A percentile compares a stretch with the other conserved stretches of the same genome.
phyloP scores from a whole-genome alignment of 2,888 invertebrate genomes.

The Hirtodrosophila trivittata region DNA sequence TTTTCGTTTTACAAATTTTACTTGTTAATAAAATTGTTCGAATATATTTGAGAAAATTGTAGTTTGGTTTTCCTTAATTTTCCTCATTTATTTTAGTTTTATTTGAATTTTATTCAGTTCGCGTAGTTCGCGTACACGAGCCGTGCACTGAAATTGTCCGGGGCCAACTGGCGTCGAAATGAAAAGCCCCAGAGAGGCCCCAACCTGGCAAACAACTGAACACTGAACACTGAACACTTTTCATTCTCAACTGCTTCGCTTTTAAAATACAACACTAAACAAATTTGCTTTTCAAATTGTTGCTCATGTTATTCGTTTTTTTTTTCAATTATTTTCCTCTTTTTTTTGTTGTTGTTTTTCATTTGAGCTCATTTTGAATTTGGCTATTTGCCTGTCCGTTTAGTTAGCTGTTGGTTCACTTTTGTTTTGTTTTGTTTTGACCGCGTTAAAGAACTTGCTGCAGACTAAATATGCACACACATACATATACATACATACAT shows the following conservation, averaged over 20 bases:
- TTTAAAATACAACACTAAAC: constrained; percentile 60
- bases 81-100: constrained; percentile 1
- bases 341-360: constrained; percentile 18
- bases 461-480: constrained; percentile 35
- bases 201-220: constrained; percentile 37
- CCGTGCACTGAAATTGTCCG: constrained; percentile 76
- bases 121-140: constrained; percentile 52
- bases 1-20: constrained; percentile 43
- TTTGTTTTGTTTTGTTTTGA: constrained; percentile 46
- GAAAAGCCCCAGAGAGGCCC: constrained; percentile 54
- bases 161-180: constrained; percentile 69
- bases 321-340: constrained; percentile 7
- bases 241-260: constrained; percentile 49
- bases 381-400: constrained; percentile 35
- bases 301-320: constrained; percentile 43
- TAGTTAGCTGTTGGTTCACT: constrained; percentile 28
- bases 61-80: too few relatives aligned
- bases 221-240: constrained; percentile 50
- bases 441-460: constrained; percentile 69
- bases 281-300: constrained; percentile 56
- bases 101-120: constrained; percentile 13
- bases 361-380: constrained; percentile 53
- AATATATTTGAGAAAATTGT: constrained; percentile 11
- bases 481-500: neutral
- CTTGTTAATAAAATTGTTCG: constrained; percentile 48